Conservation (phyloP, 2,888 invertebrate species). For the Dicyrtoma fusca region DNA sequence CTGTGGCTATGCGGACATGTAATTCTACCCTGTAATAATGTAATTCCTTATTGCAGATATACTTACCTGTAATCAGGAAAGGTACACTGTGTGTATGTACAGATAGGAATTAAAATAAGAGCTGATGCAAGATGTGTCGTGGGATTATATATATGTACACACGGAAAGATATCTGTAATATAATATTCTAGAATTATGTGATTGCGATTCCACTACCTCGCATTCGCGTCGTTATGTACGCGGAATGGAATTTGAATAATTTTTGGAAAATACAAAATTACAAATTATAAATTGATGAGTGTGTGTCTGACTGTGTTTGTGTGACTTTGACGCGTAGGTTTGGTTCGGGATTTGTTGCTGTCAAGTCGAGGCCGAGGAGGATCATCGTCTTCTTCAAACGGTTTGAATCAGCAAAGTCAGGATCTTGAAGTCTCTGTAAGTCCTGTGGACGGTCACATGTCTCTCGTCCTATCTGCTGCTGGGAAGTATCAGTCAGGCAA, state of each 20-base stretch:
- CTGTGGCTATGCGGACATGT: background rate
- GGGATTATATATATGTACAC: too few relatives aligned
- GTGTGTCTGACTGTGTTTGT: background rate
- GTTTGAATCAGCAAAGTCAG: slow-evolving; percentile 21
- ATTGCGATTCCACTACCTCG: too few relatives aligned
- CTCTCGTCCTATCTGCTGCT: background rate
- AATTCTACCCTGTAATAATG: too few relatives aligned
- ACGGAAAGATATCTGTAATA: too few relatives aligned
- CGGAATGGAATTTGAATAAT: slow-evolving; percentile 8
- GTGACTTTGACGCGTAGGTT: slow-evolving; percentile 30
- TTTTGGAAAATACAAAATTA: slow-evolving; percentile 8
- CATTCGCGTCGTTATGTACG: too few relatives aligned
- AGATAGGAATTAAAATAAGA: too few relatives aligned
- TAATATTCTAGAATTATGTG: too few relatives aligned
- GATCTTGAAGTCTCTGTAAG: slow-evolving; percentile 26
- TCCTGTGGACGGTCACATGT: slow-evolving; percentile 33
- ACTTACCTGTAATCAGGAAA: too few relatives aligned
- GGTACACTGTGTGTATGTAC: too few relatives aligned
- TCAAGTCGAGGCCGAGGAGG: slow-evolving; percentile 44
- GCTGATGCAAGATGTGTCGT: too few relatives aligned
- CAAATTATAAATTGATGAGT: slow-evolving; percentile 10
- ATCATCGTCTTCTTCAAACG: slow-evolving; percentile 26
- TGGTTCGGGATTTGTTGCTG: slow-evolving; percentile 46
- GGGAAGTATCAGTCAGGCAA: slow-evolving; percentile 28
- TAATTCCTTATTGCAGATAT: too few relatives aligned